These are phyloP conservation scores for Ernsta delagoae DNA, from an alignment of 2,888 invertebrate genomes.

Conservation along the genomic window DNA sequence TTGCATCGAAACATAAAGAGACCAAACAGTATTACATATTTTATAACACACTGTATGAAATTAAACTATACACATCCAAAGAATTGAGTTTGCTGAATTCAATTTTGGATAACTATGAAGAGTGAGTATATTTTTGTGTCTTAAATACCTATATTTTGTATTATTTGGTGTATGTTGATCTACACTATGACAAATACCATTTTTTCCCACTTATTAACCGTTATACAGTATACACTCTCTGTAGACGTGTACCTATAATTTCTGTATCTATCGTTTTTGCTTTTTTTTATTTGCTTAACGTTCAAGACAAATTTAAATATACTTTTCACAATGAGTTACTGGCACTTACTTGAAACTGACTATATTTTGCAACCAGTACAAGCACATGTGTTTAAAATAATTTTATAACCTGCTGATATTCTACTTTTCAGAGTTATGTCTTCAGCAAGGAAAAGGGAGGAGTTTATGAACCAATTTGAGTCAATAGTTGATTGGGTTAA, in stretches of 20 bases:
- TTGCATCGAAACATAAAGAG: conserved; percentile 97
- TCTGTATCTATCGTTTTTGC: too few species aligned
- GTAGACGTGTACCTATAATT: too few species aligned
- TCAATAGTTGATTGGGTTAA: conserved; percentile 95
- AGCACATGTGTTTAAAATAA: too few species aligned
- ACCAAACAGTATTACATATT: conserved; percentile 98
- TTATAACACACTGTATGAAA: conserved; percentile 97
- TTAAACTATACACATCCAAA: conserved; percentile 96
- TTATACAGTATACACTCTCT: too few species aligned
- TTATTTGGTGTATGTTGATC: too few species aligned
- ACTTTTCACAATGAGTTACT: too few species aligned
- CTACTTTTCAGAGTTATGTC: conserved; percentile 89
- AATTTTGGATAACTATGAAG: conserved; percentile 94
- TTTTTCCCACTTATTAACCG: too few species aligned
- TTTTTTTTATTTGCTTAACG: too few species aligned
- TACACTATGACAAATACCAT: too few species aligned
- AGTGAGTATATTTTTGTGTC: conserved; percentile 82
- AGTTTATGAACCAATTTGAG: conserved; percentile 96
- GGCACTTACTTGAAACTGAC: too few species aligned
- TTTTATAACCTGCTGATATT: too few species aligned
- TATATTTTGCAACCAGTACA: neutral
- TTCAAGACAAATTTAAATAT: too few species aligned
- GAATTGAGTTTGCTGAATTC: conserved; percentile 95
- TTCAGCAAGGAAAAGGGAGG: conserved; percentile 91
- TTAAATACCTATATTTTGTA: neutral